phyloP scores from a whole-genome alignment of 2,797 vertebrate species.

The Phaenicophaeus curvirostris region DNA sequence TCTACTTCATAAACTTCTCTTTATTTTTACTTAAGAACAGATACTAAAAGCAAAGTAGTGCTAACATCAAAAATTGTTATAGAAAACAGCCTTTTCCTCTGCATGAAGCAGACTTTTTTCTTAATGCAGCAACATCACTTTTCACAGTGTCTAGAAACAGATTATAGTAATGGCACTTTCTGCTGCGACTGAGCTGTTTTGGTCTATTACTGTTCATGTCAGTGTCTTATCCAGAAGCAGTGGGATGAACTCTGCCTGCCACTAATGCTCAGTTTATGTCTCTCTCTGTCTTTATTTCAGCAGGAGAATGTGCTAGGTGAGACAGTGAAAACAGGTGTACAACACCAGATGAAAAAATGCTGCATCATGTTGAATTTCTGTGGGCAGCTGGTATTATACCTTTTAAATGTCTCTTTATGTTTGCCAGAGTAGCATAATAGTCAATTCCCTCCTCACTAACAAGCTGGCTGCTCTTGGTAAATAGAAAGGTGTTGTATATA shows the following conservation, averaged over 20 bases:
- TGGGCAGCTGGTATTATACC: slow-evolving; percentile 34
- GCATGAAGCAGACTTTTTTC: background rate
- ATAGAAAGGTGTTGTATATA: background rate
- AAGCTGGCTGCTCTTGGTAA: slow-evolving; percentile 8
- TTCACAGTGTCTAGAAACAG: background rate
- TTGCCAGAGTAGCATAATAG: slow-evolving; percentile 10
- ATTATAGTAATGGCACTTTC: background rate
- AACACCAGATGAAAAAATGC: slow-evolving; percentile 21
- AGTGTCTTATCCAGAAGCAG: slow-evolving; percentile 28
- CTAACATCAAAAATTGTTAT: background rate
- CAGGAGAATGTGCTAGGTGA: slow-evolving; percentile 8
- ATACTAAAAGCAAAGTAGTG: background rate
- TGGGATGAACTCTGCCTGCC: slow-evolving; percentile 41
- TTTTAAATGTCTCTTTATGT: slow-evolving; percentile 25
- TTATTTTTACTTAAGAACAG: background rate
- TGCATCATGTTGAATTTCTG: background rate
- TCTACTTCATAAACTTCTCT: background rate
- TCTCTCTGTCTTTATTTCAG: slow-evolving; percentile 31
- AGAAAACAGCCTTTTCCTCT: background rate
- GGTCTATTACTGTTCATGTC: slow-evolving; percentile 15
- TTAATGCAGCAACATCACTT: background rate
- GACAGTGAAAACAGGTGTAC: slow-evolving; percentile 46
- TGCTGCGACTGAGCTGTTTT: background rate
- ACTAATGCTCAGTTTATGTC: slow-evolving; percentile 45
- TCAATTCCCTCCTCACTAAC: background rate